These are phyloP conservation scores for Pollenia labialis DNA, from an alignment of 2,888 invertebrate species.

Conservation along the genomic window DNA sequence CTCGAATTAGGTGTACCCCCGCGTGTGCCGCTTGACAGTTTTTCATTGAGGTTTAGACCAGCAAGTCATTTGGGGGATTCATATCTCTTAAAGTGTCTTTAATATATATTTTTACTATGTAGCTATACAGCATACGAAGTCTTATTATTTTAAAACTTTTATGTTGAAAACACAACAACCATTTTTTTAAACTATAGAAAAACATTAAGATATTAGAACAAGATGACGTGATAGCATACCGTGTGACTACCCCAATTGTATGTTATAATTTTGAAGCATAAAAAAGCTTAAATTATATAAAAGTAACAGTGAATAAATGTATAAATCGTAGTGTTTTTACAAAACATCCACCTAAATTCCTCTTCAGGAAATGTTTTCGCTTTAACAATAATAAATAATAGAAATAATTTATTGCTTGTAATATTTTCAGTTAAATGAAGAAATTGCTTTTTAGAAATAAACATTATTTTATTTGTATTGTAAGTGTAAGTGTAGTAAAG, in stretches of 20 bases:
- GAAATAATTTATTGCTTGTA: slow-evolving; percentile 48
- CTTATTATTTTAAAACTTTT: no score
- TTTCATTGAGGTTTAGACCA: no score
- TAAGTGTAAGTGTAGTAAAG: not conserved
- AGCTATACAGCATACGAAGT: no score
- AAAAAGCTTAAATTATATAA: not conserved
- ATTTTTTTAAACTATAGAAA: no score
- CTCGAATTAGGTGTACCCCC: no score
- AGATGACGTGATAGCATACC: no score
- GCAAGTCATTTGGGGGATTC: no score
- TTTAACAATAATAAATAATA: slow-evolving; percentile 16
- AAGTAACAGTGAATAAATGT: slow-evolving; percentile 25
- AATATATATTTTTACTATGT: no score
- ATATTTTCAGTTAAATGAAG: slow-evolving; percentile 3
- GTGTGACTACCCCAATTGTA: not conserved
- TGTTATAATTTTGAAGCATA: slow-evolving; percentile 8
- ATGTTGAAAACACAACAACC: no score
- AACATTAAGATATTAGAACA: no score
- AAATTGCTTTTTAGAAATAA: not conserved
- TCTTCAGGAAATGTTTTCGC: slow-evolving; percentile 8
- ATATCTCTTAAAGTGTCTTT: no score
- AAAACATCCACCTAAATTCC: not conserved
- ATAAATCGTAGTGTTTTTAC: not conserved
- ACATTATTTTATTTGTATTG: not conserved
- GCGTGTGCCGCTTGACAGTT: no score